A percentile compares a stretch with the other conserved stretches of the same genome.
Conservation (phyloP, 2,113 vertebrate genomes). For the Gasterosteus nipponicus region DNA sequence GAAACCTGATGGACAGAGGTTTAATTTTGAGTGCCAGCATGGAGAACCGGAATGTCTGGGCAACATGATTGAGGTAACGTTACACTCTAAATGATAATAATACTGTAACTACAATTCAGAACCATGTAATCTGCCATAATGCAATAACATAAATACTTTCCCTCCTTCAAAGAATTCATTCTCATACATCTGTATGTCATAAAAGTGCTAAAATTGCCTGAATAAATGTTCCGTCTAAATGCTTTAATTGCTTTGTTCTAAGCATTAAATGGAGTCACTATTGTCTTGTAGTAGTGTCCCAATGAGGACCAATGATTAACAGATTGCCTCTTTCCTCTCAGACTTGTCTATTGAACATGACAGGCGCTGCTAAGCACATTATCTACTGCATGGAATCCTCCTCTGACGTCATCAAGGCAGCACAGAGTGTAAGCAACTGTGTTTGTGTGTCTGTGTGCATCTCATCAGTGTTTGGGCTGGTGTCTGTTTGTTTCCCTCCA, state of each 20-base stretch:
- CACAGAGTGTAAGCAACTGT: conserved; percentile 77
- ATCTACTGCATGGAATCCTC: conserved; percentile 90
- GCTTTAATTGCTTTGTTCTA: background rate
- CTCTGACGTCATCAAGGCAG: conserved; percentile 74
- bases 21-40: conserved; percentile 88
- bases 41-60: conserved; percentile 88
- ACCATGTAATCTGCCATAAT: background rate
- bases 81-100: background rate
- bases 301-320: background rate
- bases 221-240: background rate
- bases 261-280: background rate
- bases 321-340: conserved; percentile 42
- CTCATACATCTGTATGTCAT: background rate
- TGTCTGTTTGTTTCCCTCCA: background rate
- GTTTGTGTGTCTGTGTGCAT: background rate
- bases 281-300: background rate
- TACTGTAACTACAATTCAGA: background rate
- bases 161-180: background rate
- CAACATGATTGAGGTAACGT: conserved; percentile 93
- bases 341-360: conserved; percentile 86
- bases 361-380: conserved; percentile 39
- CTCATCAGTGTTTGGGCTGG: background rate
- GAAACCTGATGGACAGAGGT: conserved; percentile 71
- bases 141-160: background rate
- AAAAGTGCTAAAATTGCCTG: background rate